phyloP scores from a whole-genome alignment of 2,797 vertebrate species.

The Zonotrichia albicollis region DNA sequence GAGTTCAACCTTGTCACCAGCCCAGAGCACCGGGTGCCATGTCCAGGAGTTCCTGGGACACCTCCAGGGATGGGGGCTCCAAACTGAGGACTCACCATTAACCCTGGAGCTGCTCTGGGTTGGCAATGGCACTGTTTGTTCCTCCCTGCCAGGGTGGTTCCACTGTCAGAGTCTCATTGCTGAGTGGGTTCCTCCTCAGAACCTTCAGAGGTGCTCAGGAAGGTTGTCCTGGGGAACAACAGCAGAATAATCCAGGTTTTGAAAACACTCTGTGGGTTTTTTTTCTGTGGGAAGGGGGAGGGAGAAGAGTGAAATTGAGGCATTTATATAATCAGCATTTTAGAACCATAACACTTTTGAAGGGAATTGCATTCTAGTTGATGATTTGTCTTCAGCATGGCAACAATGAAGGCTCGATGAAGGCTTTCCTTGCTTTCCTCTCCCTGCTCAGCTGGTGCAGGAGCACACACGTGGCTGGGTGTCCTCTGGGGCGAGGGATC shows the following conservation, averaged over 20 bases:
- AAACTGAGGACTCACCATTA: background rate
- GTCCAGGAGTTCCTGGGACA: background rate
- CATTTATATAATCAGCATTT: slow-evolving; percentile 54
- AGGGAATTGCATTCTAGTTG: background rate
- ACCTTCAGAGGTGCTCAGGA: background rate
- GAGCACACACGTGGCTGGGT: background rate
- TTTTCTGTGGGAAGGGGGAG: background rate
- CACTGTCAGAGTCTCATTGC: background rate
- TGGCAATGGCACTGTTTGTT: background rate
- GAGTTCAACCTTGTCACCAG: background rate
- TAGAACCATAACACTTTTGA: background rate
- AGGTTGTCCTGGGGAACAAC: slow-evolving; percentile 29
- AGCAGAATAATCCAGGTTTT: slow-evolving; percentile 4
- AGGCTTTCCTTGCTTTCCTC: background rate
- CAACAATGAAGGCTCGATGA: background rate
- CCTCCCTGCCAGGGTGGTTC: slow-evolving; percentile 28
- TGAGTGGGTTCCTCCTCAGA: slow-evolving; percentile 54
- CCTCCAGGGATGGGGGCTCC: background rate
- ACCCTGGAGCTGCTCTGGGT: background rate
- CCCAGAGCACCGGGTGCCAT: background rate
- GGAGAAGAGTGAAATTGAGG: background rate
- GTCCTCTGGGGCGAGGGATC: background rate
- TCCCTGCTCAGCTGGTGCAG: background rate
- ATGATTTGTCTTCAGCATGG: background rate
- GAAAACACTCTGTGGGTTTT: background rate